phyloP scores from a whole-genome alignment of 2,888 invertebrate species.

The Neoaliturus tenellus region DNA sequence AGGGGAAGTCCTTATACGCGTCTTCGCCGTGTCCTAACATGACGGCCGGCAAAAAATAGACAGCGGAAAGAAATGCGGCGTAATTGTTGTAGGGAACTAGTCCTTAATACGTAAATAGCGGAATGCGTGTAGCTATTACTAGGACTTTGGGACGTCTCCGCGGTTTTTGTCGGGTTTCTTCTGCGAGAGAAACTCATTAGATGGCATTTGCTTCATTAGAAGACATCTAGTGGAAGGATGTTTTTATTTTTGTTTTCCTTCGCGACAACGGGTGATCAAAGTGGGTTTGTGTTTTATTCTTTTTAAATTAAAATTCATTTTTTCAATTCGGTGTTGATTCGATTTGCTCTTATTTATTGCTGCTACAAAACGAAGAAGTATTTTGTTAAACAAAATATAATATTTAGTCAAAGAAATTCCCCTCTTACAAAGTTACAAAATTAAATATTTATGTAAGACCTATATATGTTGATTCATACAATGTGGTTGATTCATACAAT shows the following conservation, averaged over 20 bases:
- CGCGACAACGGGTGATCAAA: neutral
- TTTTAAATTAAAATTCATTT: too few species aligned
- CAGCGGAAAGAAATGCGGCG: constrained; percentile 27
- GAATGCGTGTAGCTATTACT: constrained; percentile 46
- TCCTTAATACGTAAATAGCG: constrained; percentile 46
- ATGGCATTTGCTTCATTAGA: constrained; percentile 42
- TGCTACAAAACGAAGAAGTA: too few species aligned
- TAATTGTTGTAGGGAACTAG: constrained; percentile 46
- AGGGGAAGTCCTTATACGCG: constrained; percentile 34
- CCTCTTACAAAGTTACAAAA: too few species aligned
- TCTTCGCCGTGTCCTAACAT: neutral
- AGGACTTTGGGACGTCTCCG: constrained; percentile 27
- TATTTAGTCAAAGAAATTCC: too few species aligned
- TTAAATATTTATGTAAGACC: too few species aligned
- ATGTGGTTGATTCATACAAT: too few species aligned
- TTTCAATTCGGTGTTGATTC: too few species aligned
- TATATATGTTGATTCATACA: too few species aligned
- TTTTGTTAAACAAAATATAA: too few species aligned
- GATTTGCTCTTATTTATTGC: too few species aligned
- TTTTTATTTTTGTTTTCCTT: neutral
- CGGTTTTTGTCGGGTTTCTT: constrained; percentile 34
- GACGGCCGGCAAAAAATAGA: constrained; percentile 37
- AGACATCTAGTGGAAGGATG: neutral
- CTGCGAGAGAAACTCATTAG: constrained; percentile 20
- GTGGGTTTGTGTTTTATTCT: too few species aligned